Evolutionary conservation across 2,797 vertebrate species (phyloP), one percentile per base, ranked within the genome.

Genomic region (Sylvilagus floridanus): DNA sequence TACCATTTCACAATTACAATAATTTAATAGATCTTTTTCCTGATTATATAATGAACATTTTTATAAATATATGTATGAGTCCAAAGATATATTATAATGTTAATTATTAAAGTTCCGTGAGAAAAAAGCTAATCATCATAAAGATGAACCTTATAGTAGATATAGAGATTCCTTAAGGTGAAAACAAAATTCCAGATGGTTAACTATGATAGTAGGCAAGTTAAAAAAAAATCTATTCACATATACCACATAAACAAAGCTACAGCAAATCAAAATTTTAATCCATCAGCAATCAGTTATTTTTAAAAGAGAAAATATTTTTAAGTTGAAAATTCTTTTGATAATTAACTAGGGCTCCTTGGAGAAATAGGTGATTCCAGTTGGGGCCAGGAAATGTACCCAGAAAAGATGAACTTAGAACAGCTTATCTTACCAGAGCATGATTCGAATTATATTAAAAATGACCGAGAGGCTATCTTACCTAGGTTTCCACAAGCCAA

Each of bases 1-100:
- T 73, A 83, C 26, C 78, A 47, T 78, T 92, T 86, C 65, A 88
- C 26, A 96, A 60, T 65, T 68, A 93, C 50, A 71, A 89, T 35
- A 79, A 82, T 11, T 66, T 87, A 65, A 91, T 32, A 92, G 93
- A 89, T 85, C 35, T 88, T 76, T 83, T 94, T 85, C 42, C 50
- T 83, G 69, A 4, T 90, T 90, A 89, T 24, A 91, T 69, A 84
- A 57, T 68, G 24, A 19, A 88, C 28, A 76, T 28, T 76, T 54
- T 71, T 81, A 75, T 42, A 85, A 78, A 69, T 37, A 73, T 22
- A 91, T 88, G 12, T 68, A 77, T 63, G 35, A 32, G 14, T 10
- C 22, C 69, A 77, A 63, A 90, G 75, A 13, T 87, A 17, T 66
- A 94, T 65, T 68, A 77, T 8, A 82, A 90, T 65, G 16, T 32